Evolutionary conservation across 2,113 vertebrate species (phyloP), one percentile per base, ranked within the genome.

Genomic region (Calyptommatus sinebrachiatus): DNA sequence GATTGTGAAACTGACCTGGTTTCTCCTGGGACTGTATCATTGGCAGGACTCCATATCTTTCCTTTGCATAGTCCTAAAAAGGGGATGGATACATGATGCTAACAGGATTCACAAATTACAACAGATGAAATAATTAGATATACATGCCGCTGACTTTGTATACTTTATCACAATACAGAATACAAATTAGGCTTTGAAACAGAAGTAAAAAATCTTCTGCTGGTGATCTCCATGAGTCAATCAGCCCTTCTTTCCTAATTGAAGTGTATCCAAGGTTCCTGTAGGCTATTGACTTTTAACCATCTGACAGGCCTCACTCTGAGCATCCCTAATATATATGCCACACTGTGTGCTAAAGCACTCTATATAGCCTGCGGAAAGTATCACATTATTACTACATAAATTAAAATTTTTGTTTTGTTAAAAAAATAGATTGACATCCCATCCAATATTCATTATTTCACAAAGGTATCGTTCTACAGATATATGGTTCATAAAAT

Each of bases 11-110:
- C 98, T 95, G 88, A 99, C 98, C 98, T 94, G 97, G 94, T 93
- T 98, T 99, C 81, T 99, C 94, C 91, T 97, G 97, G 57, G 98
- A 99, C 78, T 98, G 98, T 88, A 99, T 95, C 97, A 99, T 94
- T 72, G 96, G 91, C 66, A 95, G 88, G 78, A 97, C 86, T 81
- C 98, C 97, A 75, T 99, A 99, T 85, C 96, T 95, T 89, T 99
- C 98, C 91, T 98, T 98, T 82, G 98, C 97, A 94, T 97, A 99
- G 91, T 99, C 98, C 98, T 99, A 92, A 84, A 89, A 83, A 1
- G 41, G 48, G 87, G 57, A 88, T 87, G 87, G 72, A 80, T 2
- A 1, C 60, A 86, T 46, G 80, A 71, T 80, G 82, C 79, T 89
- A 91, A 90, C 83, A 75, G 21, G 76, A 4, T 35, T 78, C 5